A percentile compares a stretch with the other conserved stretches of the same genome.
phyloP scores from a whole-genome alignment of 2,797 vertebrate species.

The Ptychadena robeensis region DNA sequence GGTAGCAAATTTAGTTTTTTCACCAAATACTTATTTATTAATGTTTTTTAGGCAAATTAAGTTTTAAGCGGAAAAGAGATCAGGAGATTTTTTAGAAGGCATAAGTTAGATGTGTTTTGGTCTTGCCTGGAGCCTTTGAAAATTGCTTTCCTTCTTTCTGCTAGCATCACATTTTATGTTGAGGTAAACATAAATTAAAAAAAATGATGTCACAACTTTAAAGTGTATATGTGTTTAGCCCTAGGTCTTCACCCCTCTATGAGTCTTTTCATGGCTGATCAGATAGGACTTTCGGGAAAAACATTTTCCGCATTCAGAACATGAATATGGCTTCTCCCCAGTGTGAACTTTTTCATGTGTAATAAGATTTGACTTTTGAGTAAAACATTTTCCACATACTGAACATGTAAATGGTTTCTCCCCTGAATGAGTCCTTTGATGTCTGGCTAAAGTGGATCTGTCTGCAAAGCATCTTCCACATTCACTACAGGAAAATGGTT shows the following conservation, averaged over 20 bases:
- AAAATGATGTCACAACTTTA: too few relatives aligned
- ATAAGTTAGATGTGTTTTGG: too few relatives aligned
- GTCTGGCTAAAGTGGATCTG: background rate
- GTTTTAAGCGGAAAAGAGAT: too few relatives aligned
- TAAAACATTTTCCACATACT: background rate
- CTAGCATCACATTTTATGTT: too few relatives aligned
- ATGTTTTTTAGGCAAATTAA: too few relatives aligned
- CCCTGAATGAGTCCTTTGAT: background rate
- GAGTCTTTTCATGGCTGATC: background rate
- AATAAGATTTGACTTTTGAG: background rate
- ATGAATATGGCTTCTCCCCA: background rate
- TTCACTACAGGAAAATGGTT: background rate
- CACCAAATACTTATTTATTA: too few relatives aligned
- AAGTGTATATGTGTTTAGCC: background rate
- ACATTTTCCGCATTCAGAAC: background rate
- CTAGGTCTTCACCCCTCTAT: background rate
- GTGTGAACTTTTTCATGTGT: background rate
- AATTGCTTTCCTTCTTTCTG: too few relatives aligned
- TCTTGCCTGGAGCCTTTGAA: too few relatives aligned
- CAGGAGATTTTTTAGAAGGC: too few relatives aligned
- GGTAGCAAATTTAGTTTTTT: too few relatives aligned
- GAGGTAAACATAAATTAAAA: too few relatives aligned
- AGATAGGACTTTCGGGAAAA: background rate
- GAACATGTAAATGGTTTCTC: conserved; percentile 2
- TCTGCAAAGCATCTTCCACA: background rate